Base-by-base conservation (phyloP, 1,140 invertebrate genomes). In the Meloidogyne hapla region DNA sequence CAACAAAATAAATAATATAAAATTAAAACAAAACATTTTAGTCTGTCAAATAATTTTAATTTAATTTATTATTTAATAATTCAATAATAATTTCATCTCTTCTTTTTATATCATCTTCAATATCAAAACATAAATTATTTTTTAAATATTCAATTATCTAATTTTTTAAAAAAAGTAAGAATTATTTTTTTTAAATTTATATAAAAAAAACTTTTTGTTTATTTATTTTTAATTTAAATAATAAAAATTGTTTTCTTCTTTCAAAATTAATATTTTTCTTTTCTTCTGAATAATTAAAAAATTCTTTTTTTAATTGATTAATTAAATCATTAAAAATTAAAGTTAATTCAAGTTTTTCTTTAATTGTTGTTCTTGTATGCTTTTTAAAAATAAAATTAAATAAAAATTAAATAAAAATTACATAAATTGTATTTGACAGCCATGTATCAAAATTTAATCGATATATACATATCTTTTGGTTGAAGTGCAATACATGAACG, bases 401-500 rank as follows among this genome's bases (percentile, higher is more conserved):
- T 15, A n/a, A 26, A 23, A 62, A 21, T 12, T 13, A n/a, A 23
- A 23, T n/a, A 64, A 28, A 12, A 73, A 40, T 10, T 73, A 73
- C 71, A 4, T 8, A 61, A 61, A 77, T 76, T n/a, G 76, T 75
- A 13, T 76, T 75, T 33, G 67, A 40, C 12, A 77, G 38, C 76
- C 76, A 77, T 28, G 62, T 40, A 13, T 33, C 21, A 48, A 77
- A 67, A 72, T 77, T 68, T 28, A 77, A 25, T 2, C 74, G 61
- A n/a, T n/a, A 64, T 23, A 28, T 77, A 77, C 28, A 77, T 6
- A 48, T 77, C 76, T 10, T 61, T 73, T 1, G 73, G 75, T 33
- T 67, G 33, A 48, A 76, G 62, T 25, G 65, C 62, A 26, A 76
- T 21, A 15, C 75, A 77, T 18, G 56, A 26, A 48, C 26, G 26